Percentiles rank a stretch among this genome's conserved stretches.
phyloP scores from a whole-genome alignment of 2,113 vertebrate genomes.

The Cheilinus undulatus region DNA sequence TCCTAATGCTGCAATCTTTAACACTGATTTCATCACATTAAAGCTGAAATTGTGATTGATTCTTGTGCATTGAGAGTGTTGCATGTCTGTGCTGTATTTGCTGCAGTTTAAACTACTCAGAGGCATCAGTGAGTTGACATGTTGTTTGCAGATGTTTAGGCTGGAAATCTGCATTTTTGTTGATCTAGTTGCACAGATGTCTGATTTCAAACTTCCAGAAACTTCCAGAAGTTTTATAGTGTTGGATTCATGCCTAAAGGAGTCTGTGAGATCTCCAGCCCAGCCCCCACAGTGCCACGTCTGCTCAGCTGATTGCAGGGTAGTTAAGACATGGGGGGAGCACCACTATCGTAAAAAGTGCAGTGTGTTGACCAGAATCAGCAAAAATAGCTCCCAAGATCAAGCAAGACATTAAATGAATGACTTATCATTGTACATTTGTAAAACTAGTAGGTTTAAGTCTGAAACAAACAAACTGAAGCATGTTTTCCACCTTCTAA shows the following conservation, averaged over 20 bases:
- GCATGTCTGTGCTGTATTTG: too few species aligned
- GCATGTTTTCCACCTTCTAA: slow-evolving; percentile 32
- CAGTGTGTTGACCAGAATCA: background rate
- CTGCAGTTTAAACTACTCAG: background rate
- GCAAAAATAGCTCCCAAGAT: background rate
- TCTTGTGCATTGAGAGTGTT: too few species aligned
- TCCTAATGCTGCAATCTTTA: slow-evolving; percentile 36
- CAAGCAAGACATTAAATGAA: too few species aligned
- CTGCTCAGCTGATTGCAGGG: slow-evolving; percentile 49
- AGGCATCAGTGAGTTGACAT: background rate
- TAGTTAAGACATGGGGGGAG: slow-evolving; percentile 39
- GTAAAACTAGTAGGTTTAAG: too few species aligned
- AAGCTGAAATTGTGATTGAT: too few species aligned
- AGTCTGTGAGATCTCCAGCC: slow-evolving; percentile 21
- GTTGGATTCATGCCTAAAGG: background rate
- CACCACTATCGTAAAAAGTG: slow-evolving; percentile 35
- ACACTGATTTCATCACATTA: slow-evolving; percentile 66
- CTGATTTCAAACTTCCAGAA: slow-evolving; percentile 1
- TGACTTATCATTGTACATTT: too few species aligned
- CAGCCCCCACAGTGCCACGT: slow-evolving; percentile 77
- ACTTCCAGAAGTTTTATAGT: slow-evolving; percentile 18
- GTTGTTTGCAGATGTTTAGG: background rate
- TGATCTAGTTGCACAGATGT: background rate
- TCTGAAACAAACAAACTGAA: background rate
- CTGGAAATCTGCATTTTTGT: background rate